Evolutionary conservation across 2,888 invertebrate species (phyloP).

Genomic region (Eupithecia dodoneata): DNA sequence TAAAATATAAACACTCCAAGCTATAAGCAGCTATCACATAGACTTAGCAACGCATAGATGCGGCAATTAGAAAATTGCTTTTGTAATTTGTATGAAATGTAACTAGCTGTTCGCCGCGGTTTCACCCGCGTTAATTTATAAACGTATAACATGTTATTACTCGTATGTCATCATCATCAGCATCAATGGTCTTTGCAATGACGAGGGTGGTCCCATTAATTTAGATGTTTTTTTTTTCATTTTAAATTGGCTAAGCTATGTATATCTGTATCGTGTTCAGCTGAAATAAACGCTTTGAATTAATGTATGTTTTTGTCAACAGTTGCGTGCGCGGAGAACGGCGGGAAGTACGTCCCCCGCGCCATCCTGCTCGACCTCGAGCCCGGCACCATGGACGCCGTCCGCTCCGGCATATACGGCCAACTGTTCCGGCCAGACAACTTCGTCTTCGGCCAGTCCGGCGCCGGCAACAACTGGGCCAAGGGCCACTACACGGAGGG

Average conservation of each 20-base stretch:
- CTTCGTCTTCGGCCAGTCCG: conserved; percentile 95
- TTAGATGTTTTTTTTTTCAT: too few relatives aligned
- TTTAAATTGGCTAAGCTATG: too few relatives aligned
- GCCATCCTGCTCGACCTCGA: conserved; percentile 97
- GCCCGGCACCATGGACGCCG: conserved; percentile 98
- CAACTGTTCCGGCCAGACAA: conserved; percentile 97
- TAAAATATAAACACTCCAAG: too few relatives aligned
- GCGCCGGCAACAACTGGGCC: conserved; percentile 94
- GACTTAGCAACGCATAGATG: neutral
- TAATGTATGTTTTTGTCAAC: conserved; percentile 47
- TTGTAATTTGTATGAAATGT: too few relatives aligned
- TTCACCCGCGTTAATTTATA: too few relatives aligned
- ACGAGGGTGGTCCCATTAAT: neutral
- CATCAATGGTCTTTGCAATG: too few relatives aligned
- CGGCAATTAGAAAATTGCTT: neutral
- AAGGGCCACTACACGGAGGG: conserved; percentile 97
- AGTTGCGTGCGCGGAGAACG: conserved; percentile 96
- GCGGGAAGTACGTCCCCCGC: conserved; percentile 95
- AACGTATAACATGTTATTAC: too few relatives aligned
- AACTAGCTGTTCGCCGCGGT: too few relatives aligned
- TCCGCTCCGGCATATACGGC: conserved; percentile 93
- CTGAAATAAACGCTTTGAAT: too few relatives aligned
- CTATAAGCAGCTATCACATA: neutral
- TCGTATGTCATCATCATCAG: neutral
- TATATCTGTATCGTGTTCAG: too few relatives aligned